phyloP scores from a whole-genome alignment of 1,140 invertebrate genomes.

The Plectrocnemia conspersa region DNA sequence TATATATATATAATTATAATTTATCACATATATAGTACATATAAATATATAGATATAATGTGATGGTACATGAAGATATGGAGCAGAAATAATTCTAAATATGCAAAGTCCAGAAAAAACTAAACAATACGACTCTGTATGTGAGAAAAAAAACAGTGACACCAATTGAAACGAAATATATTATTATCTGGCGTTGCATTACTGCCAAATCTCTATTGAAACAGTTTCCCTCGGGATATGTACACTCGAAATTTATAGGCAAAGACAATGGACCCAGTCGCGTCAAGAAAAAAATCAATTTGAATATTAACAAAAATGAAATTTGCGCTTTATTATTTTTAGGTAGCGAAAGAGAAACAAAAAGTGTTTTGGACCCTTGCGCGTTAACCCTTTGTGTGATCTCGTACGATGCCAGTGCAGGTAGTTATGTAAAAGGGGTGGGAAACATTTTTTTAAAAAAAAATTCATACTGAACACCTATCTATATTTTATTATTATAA shows the following conservation, averaged over 20 bases:
- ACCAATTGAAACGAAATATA: conserved; percentile 35
- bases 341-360: conserved; percentile 35
- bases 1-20: too few species aligned
- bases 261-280: conserved; percentile 30
- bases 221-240: conserved; percentile 2
- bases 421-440: background rate
- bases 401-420: conserved; percentile 4
- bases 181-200: conserved; percentile 30
- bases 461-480: too few species aligned
- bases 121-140: too few species aligned
- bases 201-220: conserved; percentile 25
- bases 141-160: conserved; percentile 27
- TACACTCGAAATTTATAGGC: conserved; percentile 21
- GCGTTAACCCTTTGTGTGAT: conserved; percentile 28
- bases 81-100: too few species aligned
- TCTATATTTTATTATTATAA: too few species aligned
- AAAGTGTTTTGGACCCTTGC: conserved; percentile 30
- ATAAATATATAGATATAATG: too few species aligned
- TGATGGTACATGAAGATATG: too few species aligned
- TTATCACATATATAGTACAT: too few species aligned
- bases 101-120: too few species aligned
- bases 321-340: conserved; percentile 36
- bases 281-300: conserved; percentile 32
- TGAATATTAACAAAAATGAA: conserved; percentile 35
- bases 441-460: too few species aligned